Evolutionary conservation across 2,888 invertebrate genomes (phyloP), one percentile per base, ranked within the genome.

Genomic region (Pterobdella sp.): DNA sequence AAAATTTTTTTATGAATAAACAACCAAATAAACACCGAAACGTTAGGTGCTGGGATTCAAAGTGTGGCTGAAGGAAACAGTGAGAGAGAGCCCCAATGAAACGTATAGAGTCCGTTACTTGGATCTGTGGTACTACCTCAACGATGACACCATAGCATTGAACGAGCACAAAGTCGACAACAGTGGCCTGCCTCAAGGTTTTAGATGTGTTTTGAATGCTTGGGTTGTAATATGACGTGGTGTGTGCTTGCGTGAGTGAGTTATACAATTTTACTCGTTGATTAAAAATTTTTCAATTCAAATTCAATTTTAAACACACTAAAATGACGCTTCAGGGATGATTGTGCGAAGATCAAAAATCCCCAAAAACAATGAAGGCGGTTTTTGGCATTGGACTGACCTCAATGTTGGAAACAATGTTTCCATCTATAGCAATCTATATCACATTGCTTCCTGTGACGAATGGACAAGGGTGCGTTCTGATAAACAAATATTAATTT

Each of bases 301-400:
- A 66, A n/a, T 32, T 3, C 4, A 3, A 49, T 2, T 69, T 52
- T 2, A 65, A 10, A 49, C 14, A 18, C 18, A 14, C 14, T 18
- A 49, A 14, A 49, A 49, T 14, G n/a, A 49, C 18, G 52, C 52
- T 67, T 67, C n/a, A 87, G 93, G 93, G 1, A 88, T 88, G 77
- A 81, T 93, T 75, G 88, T 93, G 71, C 88, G 87, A 78, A 87
- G 93, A 36, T 88, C 87, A 18, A 88, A 87, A 81, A 88, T 93
- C 77, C 88, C 89, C 0, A 93, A 91, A 83, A 88, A 88, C 78
- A 86, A 88, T 72, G 89, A 89, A 0, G 88, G 88, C 72, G 83
- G 83, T 65, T 87, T 80, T 78, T 92, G 90, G 87, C 89, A 90
- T 79, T 94, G 93, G 93, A 92, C 91, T 81, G 93, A 94, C 83